Conservation (phyloP, 1,140 invertebrate genomes). For the Hylaeus volcanicus region DNA sequence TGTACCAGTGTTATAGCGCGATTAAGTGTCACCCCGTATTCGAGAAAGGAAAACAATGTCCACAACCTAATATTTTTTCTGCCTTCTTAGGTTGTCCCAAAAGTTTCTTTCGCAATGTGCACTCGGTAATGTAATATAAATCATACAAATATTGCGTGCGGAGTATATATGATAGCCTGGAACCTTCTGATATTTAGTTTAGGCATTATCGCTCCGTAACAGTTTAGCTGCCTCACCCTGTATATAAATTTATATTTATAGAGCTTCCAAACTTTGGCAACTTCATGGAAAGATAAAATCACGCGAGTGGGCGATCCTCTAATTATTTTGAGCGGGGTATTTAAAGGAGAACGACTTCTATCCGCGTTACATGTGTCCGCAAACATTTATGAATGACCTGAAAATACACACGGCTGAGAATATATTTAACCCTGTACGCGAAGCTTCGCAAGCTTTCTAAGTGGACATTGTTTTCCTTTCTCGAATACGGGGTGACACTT, state of each 20-base stretch:
- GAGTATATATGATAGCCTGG: too few relatives aligned
- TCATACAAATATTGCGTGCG: too few relatives aligned
- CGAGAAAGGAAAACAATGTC: background rate
- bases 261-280: too few relatives aligned
- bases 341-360: background rate
- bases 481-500: background rate
- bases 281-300: too few relatives aligned
- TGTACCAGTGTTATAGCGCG: background rate
- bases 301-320: background rate
- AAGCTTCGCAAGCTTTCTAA: background rate
- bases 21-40: background rate
- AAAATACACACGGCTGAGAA: slow-evolving; percentile 6
- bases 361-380: background rate
- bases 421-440: background rate
- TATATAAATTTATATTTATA: too few relatives aligned
- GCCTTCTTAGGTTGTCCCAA: too few relatives aligned
- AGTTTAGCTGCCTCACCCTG: too few relatives aligned
- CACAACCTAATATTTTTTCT: too few relatives aligned
- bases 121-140: too few relatives aligned
- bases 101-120: too few relatives aligned
- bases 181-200: too few relatives aligned
- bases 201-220: too few relatives aligned
- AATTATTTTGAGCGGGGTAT: background rate
- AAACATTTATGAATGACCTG: slow-evolving; percentile 6
- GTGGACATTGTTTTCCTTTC: background rate